These are phyloP conservation scores for Nysson spinosus DNA, from an alignment of 2,888 invertebrate genomes.

Conservation along the genomic window DNA sequence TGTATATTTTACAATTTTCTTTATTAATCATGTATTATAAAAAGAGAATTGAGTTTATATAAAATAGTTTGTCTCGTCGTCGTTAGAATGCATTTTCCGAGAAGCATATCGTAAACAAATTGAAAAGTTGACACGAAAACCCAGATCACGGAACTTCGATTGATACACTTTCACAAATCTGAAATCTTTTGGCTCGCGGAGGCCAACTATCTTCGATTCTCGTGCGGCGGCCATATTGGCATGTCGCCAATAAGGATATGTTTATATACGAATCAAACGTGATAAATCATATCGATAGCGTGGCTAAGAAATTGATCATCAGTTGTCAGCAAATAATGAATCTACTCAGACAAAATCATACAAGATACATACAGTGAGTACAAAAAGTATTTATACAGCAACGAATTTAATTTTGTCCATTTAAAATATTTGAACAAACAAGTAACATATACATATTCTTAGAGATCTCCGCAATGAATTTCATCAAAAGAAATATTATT, in stretches of 20 bases:
- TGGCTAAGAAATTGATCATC: background rate
- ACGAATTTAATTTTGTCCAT: background rate
- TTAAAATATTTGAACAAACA: too few relatives aligned
- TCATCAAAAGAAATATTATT: too few relatives aligned
- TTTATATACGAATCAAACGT: slow-evolving; percentile 28
- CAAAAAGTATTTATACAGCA: too few relatives aligned
- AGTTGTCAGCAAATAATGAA: too few relatives aligned
- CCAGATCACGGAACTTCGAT: slow-evolving; percentile 41
- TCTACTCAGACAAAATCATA: too few relatives aligned
- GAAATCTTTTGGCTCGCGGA: slow-evolving; percentile 36
- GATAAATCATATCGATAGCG: background rate
- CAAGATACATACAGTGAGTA: too few relatives aligned
- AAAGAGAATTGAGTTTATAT: too few relatives aligned
- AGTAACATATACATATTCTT: too few relatives aligned
- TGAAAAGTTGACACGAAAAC: slow-evolving; percentile 53
- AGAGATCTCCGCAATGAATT: background rate
- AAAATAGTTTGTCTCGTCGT: too few relatives aligned
- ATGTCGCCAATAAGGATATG: slow-evolving; percentile 43
- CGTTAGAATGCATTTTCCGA: slow-evolving; percentile 7
- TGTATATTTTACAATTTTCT: too few relatives aligned
- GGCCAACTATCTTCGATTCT: slow-evolving; percentile 33
- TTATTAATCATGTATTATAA: too few relatives aligned
- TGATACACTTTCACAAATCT: slow-evolving; percentile 58
- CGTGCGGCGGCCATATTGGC: slow-evolving; percentile 31
- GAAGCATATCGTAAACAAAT: slow-evolving; percentile 1